Evolutionary conservation across 2,888 invertebrate species (phyloP).

Genomic region (Saturnia pavonia): DNA sequence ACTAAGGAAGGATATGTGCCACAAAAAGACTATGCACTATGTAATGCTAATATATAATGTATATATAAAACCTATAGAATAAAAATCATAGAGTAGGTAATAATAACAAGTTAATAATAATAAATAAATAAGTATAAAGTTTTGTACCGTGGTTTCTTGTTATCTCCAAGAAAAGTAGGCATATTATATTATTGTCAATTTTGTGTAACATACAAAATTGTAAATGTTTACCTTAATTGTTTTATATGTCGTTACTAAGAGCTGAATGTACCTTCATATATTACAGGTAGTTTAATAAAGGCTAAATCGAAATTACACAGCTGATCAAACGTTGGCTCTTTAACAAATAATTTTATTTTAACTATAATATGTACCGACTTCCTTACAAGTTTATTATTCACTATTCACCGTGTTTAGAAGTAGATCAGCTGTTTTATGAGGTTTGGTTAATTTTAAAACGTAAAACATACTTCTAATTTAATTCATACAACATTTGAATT

Average conservation of each 20-base stretch:
- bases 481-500: no score
- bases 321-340: conserved; percentile 22
- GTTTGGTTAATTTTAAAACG: not conserved
- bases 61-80: not conserved
- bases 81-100: no score
- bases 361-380: not conserved
- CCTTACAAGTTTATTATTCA: not conserved
- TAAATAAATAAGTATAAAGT: no score
- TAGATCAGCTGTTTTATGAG: not conserved
- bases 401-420: not conserved
- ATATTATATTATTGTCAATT: no score
- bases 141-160: not conserved
- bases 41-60: no score
- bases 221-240: not conserved
- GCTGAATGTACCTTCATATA: not conserved
- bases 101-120: no score
- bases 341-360: not conserved
- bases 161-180: not conserved
- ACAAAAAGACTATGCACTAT: not conserved
- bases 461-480: not conserved
- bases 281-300: conserved; percentile 6
- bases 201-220: not conserved
- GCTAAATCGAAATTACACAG: conserved; percentile 14
- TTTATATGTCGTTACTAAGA: not conserved
- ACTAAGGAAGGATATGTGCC: not conserved